Percentiles rank a stretch among this genome's conserved stretches.
Evolutionary conservation across 2,113 vertebrate species (phyloP).

Genomic region (Atrichornis clamosus): DNA sequence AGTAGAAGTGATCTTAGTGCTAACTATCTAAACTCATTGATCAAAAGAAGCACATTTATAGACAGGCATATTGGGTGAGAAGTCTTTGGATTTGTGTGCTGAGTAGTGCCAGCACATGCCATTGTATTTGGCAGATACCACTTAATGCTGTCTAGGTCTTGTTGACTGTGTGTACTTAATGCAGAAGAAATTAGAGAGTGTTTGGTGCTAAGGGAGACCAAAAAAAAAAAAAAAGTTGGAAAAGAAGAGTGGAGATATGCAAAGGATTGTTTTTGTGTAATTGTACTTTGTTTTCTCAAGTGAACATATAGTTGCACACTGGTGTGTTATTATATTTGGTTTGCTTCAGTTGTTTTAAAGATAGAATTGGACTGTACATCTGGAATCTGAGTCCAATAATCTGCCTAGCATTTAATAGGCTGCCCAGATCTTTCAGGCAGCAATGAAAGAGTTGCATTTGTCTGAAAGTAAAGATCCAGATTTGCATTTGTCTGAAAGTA

Average conservation of each 20-base stretch:
- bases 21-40: background rate
- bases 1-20: background rate
- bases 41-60: background rate
- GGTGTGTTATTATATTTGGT: background rate
- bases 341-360: background rate
- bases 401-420: background rate
- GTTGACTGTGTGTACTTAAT: background rate
- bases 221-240: background rate
- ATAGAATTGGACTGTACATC: background rate
- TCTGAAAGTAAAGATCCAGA: background rate
- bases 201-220: background rate
- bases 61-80: background rate
- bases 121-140: accelerated
- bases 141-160: background rate
- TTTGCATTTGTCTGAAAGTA: background rate
- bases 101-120: background rate
- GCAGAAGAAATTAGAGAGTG: background rate
- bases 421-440: background rate
- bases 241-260: background rate
- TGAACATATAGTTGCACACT: background rate
- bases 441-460: background rate
- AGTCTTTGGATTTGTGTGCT: background rate
- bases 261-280: background rate
- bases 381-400: background rate
- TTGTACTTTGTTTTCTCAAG: background rate